Conservation (phyloP, 2,888 invertebrate species). For the Drosophila conformis region DNA sequence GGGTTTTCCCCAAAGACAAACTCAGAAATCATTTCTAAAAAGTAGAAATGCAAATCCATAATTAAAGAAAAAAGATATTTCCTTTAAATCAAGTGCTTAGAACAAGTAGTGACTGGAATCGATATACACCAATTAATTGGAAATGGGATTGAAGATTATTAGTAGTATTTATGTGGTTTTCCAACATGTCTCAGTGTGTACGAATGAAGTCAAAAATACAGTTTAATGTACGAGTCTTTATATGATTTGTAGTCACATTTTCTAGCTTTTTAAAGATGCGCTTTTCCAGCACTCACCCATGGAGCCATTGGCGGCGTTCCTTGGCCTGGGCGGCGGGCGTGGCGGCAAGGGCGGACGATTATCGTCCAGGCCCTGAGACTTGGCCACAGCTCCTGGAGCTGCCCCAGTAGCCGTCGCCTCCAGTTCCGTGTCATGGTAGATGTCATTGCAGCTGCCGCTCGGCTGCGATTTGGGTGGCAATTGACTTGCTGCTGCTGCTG, state of each 20-base stretch:
- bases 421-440: constrained; percentile 71
- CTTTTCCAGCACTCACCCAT: constrained; percentile 53
- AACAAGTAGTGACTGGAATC: no score
- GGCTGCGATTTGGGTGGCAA: constrained; percentile 59
- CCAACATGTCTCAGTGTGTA: neutral
- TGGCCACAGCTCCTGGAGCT: constrained; percentile 46
- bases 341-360: constrained; percentile 84
- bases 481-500: constrained; percentile 28
- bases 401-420: constrained; percentile 42
- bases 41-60: no score
- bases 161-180: neutral
- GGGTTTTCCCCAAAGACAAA: neutral
- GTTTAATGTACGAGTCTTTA: neutral
- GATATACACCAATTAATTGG: no score
- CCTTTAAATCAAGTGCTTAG: no score
- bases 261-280: neutral
- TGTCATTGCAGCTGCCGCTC: constrained; percentile 65
- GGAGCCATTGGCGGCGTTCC: constrained; percentile 64
- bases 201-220: neutral
- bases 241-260: neutral
- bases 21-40: neutral
- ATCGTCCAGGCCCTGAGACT: constrained; percentile 75
- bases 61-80: no score
- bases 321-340: constrained; percentile 82
- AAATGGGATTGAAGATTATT: neutral